phyloP scores from a whole-genome alignment of 2,113 vertebrate genomes.

The Serinus canaria region DNA sequence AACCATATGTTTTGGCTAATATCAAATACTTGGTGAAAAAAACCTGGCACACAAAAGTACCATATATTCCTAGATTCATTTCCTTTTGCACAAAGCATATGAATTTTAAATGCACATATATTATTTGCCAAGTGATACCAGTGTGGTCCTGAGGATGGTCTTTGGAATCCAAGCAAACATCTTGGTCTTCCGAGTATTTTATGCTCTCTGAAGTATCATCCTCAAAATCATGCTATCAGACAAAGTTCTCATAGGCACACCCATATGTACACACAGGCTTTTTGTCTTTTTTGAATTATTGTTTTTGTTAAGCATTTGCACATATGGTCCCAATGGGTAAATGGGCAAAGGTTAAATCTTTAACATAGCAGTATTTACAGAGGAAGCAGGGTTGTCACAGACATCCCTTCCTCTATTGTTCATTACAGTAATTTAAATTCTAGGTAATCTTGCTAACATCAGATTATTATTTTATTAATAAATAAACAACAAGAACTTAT shows the following conservation, averaged over 20 bases:
- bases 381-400: conserved; percentile 6
- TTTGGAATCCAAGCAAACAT: background rate
- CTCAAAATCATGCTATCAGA: background rate
- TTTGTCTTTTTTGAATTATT: conserved; percentile 46
- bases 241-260: background rate
- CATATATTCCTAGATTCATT: background rate
- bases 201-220: background rate
- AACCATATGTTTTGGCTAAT: background rate
- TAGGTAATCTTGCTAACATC: background rate
- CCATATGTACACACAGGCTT: background rate
- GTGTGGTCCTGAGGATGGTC: background rate
- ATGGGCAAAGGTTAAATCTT: conserved; percentile 45
- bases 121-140: background rate
- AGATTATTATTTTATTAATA: background rate
- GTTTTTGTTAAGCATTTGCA: conserved; percentile 38
- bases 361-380: conserved; percentile 19
- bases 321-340: conserved; percentile 41
- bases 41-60: background rate
- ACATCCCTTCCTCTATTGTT: background rate
- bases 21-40: background rate
- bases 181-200: background rate
- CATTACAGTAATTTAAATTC: background rate
- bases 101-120: background rate
- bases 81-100: background rate
- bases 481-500: background rate